A percentile compares a stretch with the other conserved stretches of the same genome.
Conservation (phyloP, 1,140 invertebrate genomes). For the Druon quercuslanigerum region DNA sequence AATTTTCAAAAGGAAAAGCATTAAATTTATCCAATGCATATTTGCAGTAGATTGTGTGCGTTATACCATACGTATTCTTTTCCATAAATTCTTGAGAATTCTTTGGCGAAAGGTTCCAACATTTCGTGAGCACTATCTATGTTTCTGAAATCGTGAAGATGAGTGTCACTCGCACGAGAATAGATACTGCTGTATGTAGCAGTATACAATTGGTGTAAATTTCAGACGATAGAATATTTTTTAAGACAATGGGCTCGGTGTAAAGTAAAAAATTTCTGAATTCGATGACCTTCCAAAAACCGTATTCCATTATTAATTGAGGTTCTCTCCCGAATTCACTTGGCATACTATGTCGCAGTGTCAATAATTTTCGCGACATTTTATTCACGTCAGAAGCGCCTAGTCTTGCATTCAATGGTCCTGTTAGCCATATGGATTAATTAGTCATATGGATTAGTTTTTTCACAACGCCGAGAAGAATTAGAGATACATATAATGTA, state of each 20-base stretch:
- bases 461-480: neutral
- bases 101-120: neutral
- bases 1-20: neutral
- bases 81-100: neutral
- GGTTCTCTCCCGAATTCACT: neutral
- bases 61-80: neutral
- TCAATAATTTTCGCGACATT: neutral
- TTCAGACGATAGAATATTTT: neutral
- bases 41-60: neutral
- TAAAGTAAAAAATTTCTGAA: neutral
- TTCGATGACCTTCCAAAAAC: neutral
- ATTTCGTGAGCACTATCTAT: neutral
- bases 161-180: neutral
- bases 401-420: neutral
- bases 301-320: neutral
- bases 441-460: too few species aligned
- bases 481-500: constrained; percentile 6
- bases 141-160: neutral
- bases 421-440: neutral
- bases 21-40: neutral
- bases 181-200: neutral
- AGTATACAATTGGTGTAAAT: neutral
- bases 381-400: neutral
- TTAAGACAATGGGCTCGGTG: neutral
- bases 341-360: neutral